These are phyloP conservation scores for Numenius phaeopus DNA, from an alignment of 2,797 vertebrate genomes.

Conservation along the genomic window DNA sequence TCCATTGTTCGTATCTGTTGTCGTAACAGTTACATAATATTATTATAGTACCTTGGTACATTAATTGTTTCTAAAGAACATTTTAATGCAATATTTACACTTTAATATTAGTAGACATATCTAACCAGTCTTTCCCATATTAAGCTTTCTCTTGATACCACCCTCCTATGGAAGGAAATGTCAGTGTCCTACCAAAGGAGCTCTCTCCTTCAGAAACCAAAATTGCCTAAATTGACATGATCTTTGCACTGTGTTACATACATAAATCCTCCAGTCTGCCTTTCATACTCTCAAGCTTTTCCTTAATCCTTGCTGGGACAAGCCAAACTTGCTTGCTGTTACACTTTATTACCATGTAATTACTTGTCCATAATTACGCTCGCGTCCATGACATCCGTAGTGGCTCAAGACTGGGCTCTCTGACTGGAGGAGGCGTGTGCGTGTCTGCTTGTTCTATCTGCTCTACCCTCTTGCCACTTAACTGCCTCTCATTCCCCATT, in stretches of 20 bases:
- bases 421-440: background rate
- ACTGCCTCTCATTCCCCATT: background rate
- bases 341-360: background rate
- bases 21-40: background rate
- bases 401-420: background rate
- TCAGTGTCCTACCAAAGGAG: background rate
- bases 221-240: background rate
- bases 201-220: background rate
- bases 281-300: background rate
- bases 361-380: background rate
- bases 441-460: background rate
- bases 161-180: background rate
- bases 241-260: background rate
- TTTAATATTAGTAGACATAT: background rate
- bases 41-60: background rate
- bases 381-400: accelerated
- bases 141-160: background rate
- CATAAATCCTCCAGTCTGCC: background rate
- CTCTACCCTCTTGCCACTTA: background rate
- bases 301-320: background rate
- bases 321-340: background rate
- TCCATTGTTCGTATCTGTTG: background rate
- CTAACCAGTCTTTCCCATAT: background rate
- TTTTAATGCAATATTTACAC: slow-evolving; percentile 35
- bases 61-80: background rate